These are phyloP conservation scores for Ganaspis brasiliensis DNA, from an alignment of 2,888 invertebrate genomes.

Conservation along the genomic window DNA sequence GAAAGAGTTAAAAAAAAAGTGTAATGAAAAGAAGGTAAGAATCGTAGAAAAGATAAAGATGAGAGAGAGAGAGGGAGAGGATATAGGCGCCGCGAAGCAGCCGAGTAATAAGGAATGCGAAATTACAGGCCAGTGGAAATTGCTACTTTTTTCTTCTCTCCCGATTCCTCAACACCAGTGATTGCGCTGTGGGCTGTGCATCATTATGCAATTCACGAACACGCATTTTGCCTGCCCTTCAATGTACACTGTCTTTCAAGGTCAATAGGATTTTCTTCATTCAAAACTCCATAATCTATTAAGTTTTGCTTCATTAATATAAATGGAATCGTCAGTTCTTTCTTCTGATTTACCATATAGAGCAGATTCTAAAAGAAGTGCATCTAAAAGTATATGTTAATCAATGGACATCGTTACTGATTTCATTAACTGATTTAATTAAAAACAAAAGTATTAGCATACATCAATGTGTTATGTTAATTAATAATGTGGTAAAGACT, in stretches of 20 bases:
- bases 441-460: no score
- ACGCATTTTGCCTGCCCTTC: slow-evolving; percentile 39
- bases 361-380: no score
- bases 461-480: no score
- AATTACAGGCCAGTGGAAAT: slow-evolving; percentile 66
- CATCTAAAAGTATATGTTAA: no score
- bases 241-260: slow-evolving; percentile 23
- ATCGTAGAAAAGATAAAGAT: slow-evolving; percentile 37
- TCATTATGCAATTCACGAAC: slow-evolving; percentile 53
- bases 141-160: slow-evolving; percentile 61
- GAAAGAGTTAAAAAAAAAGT: background rate
- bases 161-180: slow-evolving; percentile 52
- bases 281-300: background rate
- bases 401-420: no score
- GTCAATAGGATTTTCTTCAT: slow-evolving; percentile 10
- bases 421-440: no score
- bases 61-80: slow-evolving; percentile 42
- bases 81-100: slow-evolving; percentile 59
- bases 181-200: slow-evolving; percentile 50
- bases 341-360: background rate
- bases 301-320: background rate
- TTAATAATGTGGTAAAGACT: no score
- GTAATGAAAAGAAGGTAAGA: slow-evolving; percentile 7
- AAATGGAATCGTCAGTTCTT: background rate
- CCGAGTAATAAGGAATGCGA: slow-evolving; percentile 61